phyloP scores from a whole-genome alignment of 2,888 invertebrate genomes.

The Coleophora deauratella region DNA sequence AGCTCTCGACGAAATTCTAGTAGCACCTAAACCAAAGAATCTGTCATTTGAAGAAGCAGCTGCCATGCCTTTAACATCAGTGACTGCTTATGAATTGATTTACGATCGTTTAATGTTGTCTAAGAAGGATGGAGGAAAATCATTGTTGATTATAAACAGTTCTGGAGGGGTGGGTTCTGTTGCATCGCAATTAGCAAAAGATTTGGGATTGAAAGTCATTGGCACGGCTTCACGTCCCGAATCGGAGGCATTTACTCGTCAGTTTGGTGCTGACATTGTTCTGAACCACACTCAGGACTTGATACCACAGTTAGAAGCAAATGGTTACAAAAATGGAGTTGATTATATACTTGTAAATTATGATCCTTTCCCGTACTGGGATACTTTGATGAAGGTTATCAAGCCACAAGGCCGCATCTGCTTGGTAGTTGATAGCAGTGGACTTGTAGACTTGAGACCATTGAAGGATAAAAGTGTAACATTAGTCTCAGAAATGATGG shows the following conservation, averaged over 20 bases:
- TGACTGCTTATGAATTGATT: constrained; percentile 52
- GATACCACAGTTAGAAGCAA: constrained; percentile 39
- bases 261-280: constrained; percentile 46
- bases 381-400: constrained; percentile 44
- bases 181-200: constrained; percentile 50
- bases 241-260: constrained; percentile 36
- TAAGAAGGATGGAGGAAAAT: constrained; percentile 50
- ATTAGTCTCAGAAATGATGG: constrained; percentile 51
- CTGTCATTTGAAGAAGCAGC: constrained; percentile 58
- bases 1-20: constrained; percentile 43
- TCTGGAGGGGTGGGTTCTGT: constrained; percentile 60
- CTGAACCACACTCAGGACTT: constrained; percentile 49
- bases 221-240: constrained; percentile 57
- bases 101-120: constrained; percentile 47
- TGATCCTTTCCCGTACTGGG: constrained; percentile 61
- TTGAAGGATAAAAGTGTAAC: constrained; percentile 59
- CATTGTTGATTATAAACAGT: constrained; percentile 54
- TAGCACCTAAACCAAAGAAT: constrained; percentile 48
- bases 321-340: constrained; percentile 45
- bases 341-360: constrained; percentile 55
- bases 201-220: constrained; percentile 50
- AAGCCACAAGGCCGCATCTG: constrained; percentile 61
- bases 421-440: constrained; percentile 51
- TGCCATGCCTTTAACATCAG: constrained; percentile 52
- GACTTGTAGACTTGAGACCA: constrained; percentile 39